Conservation (phyloP, 2,888 invertebrate genomes). For the Portevinia maculata region DNA sequence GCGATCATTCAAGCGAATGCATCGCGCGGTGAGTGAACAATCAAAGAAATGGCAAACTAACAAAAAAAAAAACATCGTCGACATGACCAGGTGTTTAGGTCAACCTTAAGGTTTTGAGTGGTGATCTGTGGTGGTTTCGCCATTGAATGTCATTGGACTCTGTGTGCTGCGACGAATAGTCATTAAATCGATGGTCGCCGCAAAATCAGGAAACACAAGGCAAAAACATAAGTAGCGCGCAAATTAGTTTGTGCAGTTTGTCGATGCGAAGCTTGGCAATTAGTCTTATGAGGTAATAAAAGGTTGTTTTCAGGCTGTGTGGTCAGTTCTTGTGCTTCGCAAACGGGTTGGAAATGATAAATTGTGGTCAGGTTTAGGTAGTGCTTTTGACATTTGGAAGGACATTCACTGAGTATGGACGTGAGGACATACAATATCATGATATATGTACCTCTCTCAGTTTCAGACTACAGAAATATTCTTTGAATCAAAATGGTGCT, state of each 20-base stretch:
- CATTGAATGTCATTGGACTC: conserved; percentile 48
- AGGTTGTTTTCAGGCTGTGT: conserved; percentile 35
- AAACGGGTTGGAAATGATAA: neutral
- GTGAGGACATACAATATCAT: too few relatives aligned
- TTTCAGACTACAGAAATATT: too few relatives aligned
- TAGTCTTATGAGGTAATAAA: conserved; percentile 53
- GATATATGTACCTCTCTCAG: too few relatives aligned
- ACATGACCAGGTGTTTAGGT: conserved; percentile 54
- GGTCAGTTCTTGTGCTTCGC: conserved; percentile 22
- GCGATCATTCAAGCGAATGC: conserved; percentile 25
- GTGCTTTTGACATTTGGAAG: neutral
- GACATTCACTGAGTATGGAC: neutral
- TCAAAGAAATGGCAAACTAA: conserved; percentile 24
- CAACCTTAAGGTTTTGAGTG: conserved; percentile 11
- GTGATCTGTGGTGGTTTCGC: conserved; percentile 6
- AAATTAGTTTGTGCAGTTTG: conserved; percentile 19
- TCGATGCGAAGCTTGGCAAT: conserved; percentile 22
- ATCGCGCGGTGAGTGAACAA: conserved; percentile 36
- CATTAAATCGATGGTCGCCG: conserved; percentile 11
- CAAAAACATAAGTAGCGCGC: conserved; percentile 25
- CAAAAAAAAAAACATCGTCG: neutral
- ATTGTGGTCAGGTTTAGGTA: neutral
- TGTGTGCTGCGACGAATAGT: conserved; percentile 23
- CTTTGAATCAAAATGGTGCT: too few relatives aligned
- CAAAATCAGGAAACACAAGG: conserved; percentile 16